Evolutionary conservation across 2,888 invertebrate species (phyloP).

Genomic region (Leucophora obtusa): DNA sequence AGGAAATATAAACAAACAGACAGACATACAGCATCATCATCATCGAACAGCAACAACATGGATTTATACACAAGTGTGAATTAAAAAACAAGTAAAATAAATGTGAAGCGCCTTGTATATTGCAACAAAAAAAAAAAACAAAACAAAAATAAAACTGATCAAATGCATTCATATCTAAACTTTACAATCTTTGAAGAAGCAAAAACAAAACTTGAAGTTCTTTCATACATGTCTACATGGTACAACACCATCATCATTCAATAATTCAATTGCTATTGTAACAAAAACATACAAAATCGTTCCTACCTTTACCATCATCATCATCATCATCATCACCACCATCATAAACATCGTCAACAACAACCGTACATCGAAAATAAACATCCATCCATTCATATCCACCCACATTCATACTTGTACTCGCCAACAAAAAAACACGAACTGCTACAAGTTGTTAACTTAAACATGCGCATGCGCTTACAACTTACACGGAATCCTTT

Average conservation of each 20-base stretch:
- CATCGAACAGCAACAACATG: constrained; percentile 67
- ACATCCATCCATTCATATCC: constrained; percentile 62
- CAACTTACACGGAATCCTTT: constrained; percentile 67
- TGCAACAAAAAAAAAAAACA: constrained; percentile 24
- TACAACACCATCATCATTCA: constrained; percentile 63
- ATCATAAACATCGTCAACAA: constrained; percentile 41
- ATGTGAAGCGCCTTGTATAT: constrained; percentile 64
- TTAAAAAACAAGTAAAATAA: constrained; percentile 65
- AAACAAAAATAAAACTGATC: constrained; percentile 43
- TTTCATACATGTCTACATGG: constrained; percentile 51
- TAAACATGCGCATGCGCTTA: constrained; percentile 73
- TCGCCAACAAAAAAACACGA: constrained; percentile 61
- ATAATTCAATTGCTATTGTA: constrained; percentile 57
- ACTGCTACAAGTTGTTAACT: constrained; percentile 74
- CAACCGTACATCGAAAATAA: constrained; percentile 55
- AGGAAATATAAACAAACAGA: constrained; percentile 2
- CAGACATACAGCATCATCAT: constrained; percentile 34
- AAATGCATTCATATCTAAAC: constrained; percentile 58
- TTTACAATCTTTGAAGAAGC: constrained; percentile 56
- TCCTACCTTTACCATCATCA: constrained; percentile 56
- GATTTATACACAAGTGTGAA: constrained; percentile 71
- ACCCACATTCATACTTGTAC: constrained; percentile 70
- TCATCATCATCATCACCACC: constrained; percentile 60
- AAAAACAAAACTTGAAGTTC: constrained; percentile 44
- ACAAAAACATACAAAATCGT: constrained; percentile 29